Evolutionary conservation across 2,888 invertebrate genomes (phyloP), one percentile per base, ranked within the genome.

Genomic region (Lasioglossum figueresi): DNA sequence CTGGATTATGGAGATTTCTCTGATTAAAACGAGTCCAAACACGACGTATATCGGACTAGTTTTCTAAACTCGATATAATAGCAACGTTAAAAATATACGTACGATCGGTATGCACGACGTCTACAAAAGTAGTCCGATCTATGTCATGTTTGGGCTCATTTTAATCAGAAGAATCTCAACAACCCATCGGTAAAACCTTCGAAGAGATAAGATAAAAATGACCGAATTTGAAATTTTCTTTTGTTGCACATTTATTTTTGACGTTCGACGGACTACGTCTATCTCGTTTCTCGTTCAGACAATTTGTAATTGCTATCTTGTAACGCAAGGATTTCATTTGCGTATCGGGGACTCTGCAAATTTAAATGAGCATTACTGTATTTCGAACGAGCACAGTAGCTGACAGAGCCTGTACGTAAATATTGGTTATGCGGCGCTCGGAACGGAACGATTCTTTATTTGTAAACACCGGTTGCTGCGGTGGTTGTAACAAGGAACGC

Each of bases 381-480:
- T n/a, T 56, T 56, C 1, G 3, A 56, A 56, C n/a, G 56, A n/a
- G 56, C 56, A n/a, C 56, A 10, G 56, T 37, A 34, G 68, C 23
- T 68, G 6, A 40, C 16, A 12, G 14, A 70, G 34, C 23, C 19
- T 37, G 70, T 5, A n/a, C 16, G 40, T 70, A 37, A 71, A 71
- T 71, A 27, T 71, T 27, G 43, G 72, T 12, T 23, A 40, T 3
- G 27, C 31, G 45, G 6, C 19, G 72, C 71, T 8, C 43, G 31
- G 27, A 72, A 45, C 71, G 27, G 34, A 76, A 76, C 76, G 68
- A 68, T 77, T 66, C 76, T 52, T 59, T 27, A 52, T 68, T 52
- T 37, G 68, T 77, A 70, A 77, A 77, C 77, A 70, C 68, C 14
- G 68, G 37, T n/a, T 27, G 48, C 48, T 48, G 68, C 66, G 76